phyloP scores from a whole-genome alignment of 2,888 invertebrate genomes.

The Cyrtodaria siliqua region DNA sequence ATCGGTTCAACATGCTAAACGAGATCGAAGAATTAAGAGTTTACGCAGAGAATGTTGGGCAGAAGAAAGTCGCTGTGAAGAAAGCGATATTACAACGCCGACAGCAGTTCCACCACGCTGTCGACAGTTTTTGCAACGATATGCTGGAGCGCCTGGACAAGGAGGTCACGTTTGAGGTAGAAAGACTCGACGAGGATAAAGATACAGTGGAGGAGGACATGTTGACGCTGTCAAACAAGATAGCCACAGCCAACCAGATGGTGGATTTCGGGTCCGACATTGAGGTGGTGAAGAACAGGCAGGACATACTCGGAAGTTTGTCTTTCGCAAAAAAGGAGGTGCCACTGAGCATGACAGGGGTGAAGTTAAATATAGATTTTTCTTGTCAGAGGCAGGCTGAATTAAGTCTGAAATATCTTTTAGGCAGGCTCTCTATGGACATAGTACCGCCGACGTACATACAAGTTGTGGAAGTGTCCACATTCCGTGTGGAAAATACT shows the following conservation, averaged over 20 bases:
- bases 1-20: constrained; percentile 52
- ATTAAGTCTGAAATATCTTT: constrained; percentile 52
- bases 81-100: constrained; percentile 28
- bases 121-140: constrained; percentile 49
- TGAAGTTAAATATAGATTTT: constrained; percentile 51
- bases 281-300: constrained; percentile 50
- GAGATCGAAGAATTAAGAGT: constrained; percentile 56
- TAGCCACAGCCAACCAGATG: constrained; percentile 66
- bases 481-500: constrained; percentile 63
- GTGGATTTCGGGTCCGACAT: constrained; percentile 66
- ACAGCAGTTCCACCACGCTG: constrained; percentile 48
- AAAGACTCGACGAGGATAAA: constrained; percentile 49
- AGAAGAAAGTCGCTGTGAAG: constrained; percentile 29
- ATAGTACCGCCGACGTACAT: constrained; percentile 63
- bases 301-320: constrained; percentile 46
- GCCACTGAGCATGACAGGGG: constrained; percentile 44
- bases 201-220: constrained; percentile 51
- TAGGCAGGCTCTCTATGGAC: constrained; percentile 58
- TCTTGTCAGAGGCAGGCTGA: constrained; percentile 57
- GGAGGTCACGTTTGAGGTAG: constrained; percentile 41
- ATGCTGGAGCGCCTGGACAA: constrained; percentile 41
- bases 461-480: constrained; percentile 51
- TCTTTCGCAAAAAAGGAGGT: constrained; percentile 46
- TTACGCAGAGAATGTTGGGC: constrained; percentile 34
- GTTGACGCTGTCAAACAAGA: constrained; percentile 52